Evolutionary conservation across 2,797 vertebrate genomes (phyloP).

Genomic region (Phoebastria nigripes): DNA sequence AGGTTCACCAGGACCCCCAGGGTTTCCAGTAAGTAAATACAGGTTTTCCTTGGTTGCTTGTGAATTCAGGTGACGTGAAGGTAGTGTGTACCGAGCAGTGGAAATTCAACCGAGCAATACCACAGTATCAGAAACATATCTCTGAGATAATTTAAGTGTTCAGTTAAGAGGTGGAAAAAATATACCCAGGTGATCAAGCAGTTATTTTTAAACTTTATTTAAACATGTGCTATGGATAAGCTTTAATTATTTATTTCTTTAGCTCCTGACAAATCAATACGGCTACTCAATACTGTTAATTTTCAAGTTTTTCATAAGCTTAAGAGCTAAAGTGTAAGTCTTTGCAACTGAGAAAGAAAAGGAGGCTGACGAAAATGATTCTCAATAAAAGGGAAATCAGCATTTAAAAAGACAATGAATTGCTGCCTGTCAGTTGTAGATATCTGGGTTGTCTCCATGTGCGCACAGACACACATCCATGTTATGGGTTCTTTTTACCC

Average conservation of each 20-base stretch:
- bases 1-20: constrained; percentile 73
- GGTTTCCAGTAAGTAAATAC: constrained; percentile 76
- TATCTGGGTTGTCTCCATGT: neutral
- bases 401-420: neutral
- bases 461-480: no score
- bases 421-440: neutral
- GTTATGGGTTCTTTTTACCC: neutral
- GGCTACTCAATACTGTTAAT: neutral
- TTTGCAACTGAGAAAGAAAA: neutral
- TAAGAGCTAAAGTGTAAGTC: neutral
- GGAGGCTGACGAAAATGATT: neutral
- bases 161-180: neutral
- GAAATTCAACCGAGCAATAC: neutral
- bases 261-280: neutral
- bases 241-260: neutral
- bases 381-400: neutral
- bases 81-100: neutral
- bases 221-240: neutral
- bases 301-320: neutral
- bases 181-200: neutral
- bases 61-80: neutral
- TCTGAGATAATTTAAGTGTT: neutral
- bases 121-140: neutral
- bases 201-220: neutral
- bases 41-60: neutral